Percentiles rank a stretch among this genome's conserved stretches.
phyloP scores from a whole-genome alignment of 2,113 vertebrate species.

The Paradisaea rubra region DNA sequence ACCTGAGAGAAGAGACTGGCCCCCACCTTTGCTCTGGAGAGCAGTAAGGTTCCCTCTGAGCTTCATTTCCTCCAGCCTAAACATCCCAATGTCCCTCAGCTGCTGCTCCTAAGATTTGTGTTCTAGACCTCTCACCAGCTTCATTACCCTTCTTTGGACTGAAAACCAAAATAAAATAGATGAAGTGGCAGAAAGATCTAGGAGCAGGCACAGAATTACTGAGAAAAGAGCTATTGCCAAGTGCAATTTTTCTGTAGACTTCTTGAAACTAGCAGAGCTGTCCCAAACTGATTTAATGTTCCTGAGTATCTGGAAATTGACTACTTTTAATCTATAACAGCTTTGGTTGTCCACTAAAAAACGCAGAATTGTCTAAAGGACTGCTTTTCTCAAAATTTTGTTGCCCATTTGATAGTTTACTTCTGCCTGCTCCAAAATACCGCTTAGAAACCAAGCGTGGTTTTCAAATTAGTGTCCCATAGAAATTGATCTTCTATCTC shows the following conservation, averaged over 20 bases:
- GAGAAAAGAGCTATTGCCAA: background rate
- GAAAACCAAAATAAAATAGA: conserved; percentile 13
- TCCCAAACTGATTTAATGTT: background rate
- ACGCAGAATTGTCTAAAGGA: background rate
- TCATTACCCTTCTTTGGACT: background rate
- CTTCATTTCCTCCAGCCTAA: background rate
- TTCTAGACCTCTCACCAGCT: background rate
- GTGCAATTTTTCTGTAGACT: background rate
- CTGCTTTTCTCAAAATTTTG: background rate
- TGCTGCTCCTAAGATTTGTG: background rate
- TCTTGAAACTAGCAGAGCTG: background rate
- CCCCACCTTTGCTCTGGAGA: background rate
- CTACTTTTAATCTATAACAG: background rate
- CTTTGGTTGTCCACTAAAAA: background rate
- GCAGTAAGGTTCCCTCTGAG: background rate
- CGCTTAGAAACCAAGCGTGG: background rate
- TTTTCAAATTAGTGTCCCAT: background rate
- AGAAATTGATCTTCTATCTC: background rate
- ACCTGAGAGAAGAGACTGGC: background rate
- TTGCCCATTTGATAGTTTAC: background rate
- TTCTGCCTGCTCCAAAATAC: background rate
- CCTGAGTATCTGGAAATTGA: background rate
- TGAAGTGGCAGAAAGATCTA: background rate
- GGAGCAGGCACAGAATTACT: background rate
- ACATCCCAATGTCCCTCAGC: background rate